Conservation (phyloP, 2,113 vertebrate species). For the Taurulus bubalis region DNA sequence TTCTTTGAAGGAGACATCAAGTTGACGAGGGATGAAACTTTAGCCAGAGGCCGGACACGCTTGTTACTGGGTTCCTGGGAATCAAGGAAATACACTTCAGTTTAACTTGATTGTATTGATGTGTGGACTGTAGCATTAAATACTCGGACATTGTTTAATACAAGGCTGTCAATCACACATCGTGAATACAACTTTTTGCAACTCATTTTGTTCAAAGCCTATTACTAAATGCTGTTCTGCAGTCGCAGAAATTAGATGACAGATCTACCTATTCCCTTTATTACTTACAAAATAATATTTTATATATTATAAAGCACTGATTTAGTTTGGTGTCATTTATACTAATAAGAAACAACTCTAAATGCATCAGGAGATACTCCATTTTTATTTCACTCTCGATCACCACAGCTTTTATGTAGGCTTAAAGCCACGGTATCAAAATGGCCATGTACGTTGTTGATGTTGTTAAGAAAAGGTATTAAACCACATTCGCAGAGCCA, state of each 20-base stretch:
- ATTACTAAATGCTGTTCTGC: neutral
- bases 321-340: neutral
- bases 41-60: conserved; percentile 90
- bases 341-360: neutral
- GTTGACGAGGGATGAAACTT: conserved; percentile 96
- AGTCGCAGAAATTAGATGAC: neutral
- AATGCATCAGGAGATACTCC: neutral
- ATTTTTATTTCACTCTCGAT: neutral
- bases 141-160: neutral
- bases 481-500: neutral
- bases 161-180: neutral
- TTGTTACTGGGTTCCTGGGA: conserved; percentile 95
- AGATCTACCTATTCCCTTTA: too few species aligned
- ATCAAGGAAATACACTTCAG: neutral
- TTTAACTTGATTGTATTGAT: neutral
- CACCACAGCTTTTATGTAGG: neutral
- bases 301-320: neutral
- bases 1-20: conserved; percentile 97
- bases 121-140: neutral
- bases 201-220: neutral
- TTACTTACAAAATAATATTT: neutral
- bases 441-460: neutral
- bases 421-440: neutral
- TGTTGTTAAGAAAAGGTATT: conserved; percentile 1
- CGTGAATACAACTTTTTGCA: neutral